Evolutionary conservation across 2,888 invertebrate species (phyloP).

Genomic region (Ectemnius continuus): DNA sequence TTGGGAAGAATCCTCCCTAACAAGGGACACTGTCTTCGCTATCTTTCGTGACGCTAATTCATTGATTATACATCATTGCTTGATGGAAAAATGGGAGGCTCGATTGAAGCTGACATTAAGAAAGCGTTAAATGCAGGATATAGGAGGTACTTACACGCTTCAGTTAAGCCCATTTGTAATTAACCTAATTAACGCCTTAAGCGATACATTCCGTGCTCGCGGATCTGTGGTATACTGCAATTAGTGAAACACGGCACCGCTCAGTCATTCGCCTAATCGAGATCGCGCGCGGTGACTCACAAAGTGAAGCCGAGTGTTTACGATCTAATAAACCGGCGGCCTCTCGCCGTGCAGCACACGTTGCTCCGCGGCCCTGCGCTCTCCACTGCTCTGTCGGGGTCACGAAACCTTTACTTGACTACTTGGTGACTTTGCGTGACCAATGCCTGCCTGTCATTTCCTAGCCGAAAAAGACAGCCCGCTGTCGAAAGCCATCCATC

Average conservation of each 20-base stretch:
- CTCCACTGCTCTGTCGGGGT: constrained; percentile 14
- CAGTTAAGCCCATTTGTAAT: neutral
- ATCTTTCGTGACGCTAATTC: no score
- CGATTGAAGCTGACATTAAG: neutral
- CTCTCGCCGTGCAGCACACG: no score
- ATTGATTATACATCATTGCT: no score
- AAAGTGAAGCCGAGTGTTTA: constrained; percentile 9
- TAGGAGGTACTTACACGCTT: neutral
- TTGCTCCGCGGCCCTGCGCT: constrained; percentile 8
- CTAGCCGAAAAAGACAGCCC: constrained; percentile 43
- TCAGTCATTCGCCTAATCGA: constrained; percentile 27
- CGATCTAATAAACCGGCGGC: constrained; percentile 13
- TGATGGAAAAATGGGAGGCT: no score
- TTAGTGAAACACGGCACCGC: neutral
- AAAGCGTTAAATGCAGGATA: neutral
- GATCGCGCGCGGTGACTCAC: constrained; percentile 24
- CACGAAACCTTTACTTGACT: constrained; percentile 31
- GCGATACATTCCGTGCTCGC: neutral
- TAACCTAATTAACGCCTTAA: constrained; percentile 17
- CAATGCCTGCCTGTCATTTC: constrained; percentile 7
- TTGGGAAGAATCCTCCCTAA: neutral
- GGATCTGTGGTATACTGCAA: neutral
- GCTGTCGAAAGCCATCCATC: constrained; percentile 45
- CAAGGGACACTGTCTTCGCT: no score
- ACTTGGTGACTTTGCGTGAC: neutral